Base-by-base conservation (phyloP, 2,113 vertebrate species). In the Myotis yumanensis region DNA sequence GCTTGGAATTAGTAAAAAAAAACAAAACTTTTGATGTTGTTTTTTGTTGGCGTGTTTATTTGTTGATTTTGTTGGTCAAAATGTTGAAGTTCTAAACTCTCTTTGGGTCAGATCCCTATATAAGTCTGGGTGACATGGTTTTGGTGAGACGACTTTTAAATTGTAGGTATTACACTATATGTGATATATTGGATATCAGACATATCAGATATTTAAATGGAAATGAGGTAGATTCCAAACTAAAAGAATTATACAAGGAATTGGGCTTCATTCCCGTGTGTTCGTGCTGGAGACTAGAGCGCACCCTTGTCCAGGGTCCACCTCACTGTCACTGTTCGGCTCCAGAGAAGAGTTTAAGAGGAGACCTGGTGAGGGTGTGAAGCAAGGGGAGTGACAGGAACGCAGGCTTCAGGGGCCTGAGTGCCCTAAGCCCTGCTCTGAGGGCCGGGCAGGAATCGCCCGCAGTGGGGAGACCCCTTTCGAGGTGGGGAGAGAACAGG, bases 401-500 rank as follows among this genome's bases (percentile, higher is more conserved):
- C 66, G 18, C 35, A 77, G 73, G 20, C 66, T 94, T 94, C 76
- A 72, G 82, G 32, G 93, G 76, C 88, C 86, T 96, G 81, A 95
- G 76, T 64, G 83, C 91, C 71, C 89, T 75, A 94, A 96, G 37
- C 20, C 46, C 93, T 94, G 48, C 25, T 77, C 32, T 57, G 40
- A 81, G 30, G 91, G 48, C 72, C 22, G 85, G 57, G 59, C 86
- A 90, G 77, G 90, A 97, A 93, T 96, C 95, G 95, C 96, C 97
- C 92, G 91, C 96, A 88, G 90, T 94, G 81, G 89, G 77, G 46
- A 92, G 91, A 96, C 59, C 92, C 92, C 91, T 94, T 97, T 97
- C 96, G 93, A 97, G 91, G 91, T 97, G 93, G 95, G 96, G 95
- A 92, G 40, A 87, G 92, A 95, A 93, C 64, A 68, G 96, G 92